phyloP scores from a whole-genome alignment of 2,888 invertebrate genomes.

The Drosophila diplacantha region DNA sequence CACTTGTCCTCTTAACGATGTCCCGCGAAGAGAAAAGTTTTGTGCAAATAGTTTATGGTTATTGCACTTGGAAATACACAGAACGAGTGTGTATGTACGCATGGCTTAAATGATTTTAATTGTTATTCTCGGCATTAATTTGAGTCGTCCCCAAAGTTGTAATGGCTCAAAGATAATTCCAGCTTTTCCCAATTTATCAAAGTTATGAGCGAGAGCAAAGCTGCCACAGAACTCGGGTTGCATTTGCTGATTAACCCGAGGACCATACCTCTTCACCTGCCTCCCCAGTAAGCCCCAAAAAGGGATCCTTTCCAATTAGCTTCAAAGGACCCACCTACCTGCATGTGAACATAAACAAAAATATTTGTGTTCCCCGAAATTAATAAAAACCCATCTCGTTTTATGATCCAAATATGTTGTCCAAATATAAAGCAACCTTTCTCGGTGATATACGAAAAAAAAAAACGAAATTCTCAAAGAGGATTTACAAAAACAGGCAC shows the following conservation, averaged over 20 bases:
- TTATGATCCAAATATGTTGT: slow-evolving; percentile 57
- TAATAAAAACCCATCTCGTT: slow-evolving; percentile 67
- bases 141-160: slow-evolving; percentile 34
- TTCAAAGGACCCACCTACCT: slow-evolving; percentile 17
- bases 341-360: slow-evolving; percentile 8
- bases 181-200: slow-evolving; percentile 6
- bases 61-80: slow-evolving; percentile 52
- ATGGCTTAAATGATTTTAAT: slow-evolving; percentile 69
- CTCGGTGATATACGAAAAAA: not conserved
- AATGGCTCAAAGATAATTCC: slow-evolving; percentile 29
- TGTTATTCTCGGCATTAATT: slow-evolving; percentile 66
- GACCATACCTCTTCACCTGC: slow-evolving; percentile 14
- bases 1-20: slow-evolving; percentile 46
- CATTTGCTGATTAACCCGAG: slow-evolving; percentile 8
- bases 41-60: slow-evolving; percentile 73
- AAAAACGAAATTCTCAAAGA: slow-evolving; percentile 15
- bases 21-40: slow-evolving; percentile 57
- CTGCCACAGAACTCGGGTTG: not conserved
- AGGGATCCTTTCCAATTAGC: slow-evolving; percentile 29
- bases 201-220: not conserved
- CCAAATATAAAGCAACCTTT: slow-evolving; percentile 7
- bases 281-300: slow-evolving; percentile 7
- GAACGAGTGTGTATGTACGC: slow-evolving; percentile 8
- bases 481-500: slow-evolving; percentile 21
- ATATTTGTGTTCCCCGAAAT: slow-evolving; percentile 52